A percentile compares a stretch with the other conserved stretches of the same genome.
Conservation (phyloP, 37 sponge, comb jelly and placozoan genomes). For the Ephydatia muelleri region DNA sequence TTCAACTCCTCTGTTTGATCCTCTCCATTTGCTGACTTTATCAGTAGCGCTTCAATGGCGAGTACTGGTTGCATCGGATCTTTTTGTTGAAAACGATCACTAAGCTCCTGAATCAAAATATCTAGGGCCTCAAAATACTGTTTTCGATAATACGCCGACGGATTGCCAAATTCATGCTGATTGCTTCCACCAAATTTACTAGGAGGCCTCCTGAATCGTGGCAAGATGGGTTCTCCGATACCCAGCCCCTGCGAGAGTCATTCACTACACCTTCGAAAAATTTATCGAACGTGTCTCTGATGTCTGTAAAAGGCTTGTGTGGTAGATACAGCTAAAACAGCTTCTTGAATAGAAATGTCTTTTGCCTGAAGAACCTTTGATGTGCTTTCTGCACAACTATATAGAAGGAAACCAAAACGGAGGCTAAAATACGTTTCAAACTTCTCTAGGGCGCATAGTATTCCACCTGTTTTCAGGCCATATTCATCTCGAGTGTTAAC, state of each 20-base stretch:
- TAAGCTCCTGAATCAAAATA: too few relatives aligned
- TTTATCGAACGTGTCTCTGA: conserved; percentile 17
- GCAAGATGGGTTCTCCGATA: conserved; percentile 36
- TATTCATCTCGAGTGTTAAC: conserved; percentile 59
- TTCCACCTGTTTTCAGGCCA: conserved; percentile 60
- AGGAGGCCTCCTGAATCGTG: conserved; percentile 31
- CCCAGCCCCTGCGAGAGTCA: neutral
- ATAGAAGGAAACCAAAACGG: conserved; percentile 38
- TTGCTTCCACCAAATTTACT: too few relatives aligned
- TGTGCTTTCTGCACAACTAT: conserved; percentile 44
- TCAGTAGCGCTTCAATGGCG: too few relatives aligned
- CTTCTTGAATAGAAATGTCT: conserved; percentile 46
- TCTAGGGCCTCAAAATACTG: too few relatives aligned
- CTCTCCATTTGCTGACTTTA: too few relatives aligned
- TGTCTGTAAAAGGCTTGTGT: conserved; percentile 36
- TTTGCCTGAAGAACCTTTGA: conserved; percentile 55
- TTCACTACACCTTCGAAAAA: conserved; percentile 38
- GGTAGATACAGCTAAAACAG: conserved; percentile 37
- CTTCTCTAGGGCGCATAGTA: conserved; percentile 48
- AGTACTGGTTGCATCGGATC: too few relatives aligned
- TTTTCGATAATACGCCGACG: too few relatives aligned
- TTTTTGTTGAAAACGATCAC: too few relatives aligned
- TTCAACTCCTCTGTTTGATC: too few relatives aligned
- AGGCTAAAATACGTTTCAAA: conserved; percentile 61
- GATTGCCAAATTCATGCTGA: too few relatives aligned